Evolutionary conservation across 2,797 vertebrate genomes (phyloP).

Genomic region (Masticophis lateralis): DNA sequence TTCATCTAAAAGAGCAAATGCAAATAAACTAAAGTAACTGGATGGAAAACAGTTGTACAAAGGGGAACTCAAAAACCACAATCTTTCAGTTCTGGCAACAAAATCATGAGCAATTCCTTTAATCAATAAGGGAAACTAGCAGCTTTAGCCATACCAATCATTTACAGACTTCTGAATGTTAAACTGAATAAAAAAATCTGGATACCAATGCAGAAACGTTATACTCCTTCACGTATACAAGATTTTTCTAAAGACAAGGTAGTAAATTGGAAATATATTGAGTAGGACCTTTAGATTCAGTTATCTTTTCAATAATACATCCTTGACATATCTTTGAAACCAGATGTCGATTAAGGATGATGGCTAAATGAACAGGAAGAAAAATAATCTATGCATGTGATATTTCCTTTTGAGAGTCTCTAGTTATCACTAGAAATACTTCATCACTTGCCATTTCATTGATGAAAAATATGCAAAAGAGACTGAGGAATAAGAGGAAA

Average conservation of each 20-base stretch:
- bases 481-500: background rate
- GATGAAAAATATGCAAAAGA: background rate
- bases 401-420: constrained; percentile 30
- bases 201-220: background rate
- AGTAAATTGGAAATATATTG: background rate
- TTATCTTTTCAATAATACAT: constrained; percentile 48
- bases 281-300: constrained; percentile 40
- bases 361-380: constrained; percentile 40
- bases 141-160: background rate
- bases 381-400: constrained; percentile 47
- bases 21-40: background rate
- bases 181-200: background rate
- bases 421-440: constrained; percentile 28
- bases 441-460: constrained; percentile 13
- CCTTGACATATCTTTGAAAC: constrained; percentile 32
- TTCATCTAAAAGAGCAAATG: background rate
- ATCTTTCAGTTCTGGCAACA: background rate
- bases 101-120: background rate
- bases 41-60: background rate
- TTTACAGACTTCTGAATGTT: background rate
- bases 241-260: background rate
- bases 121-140: background rate
- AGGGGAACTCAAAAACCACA: background rate
- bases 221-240: background rate
- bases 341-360: constrained; percentile 31